These are phyloP conservation scores for Astropecten irregularis DNA, from an alignment of 53 echinoderm and acorn worm species.

Conservation along the genomic window DNA sequence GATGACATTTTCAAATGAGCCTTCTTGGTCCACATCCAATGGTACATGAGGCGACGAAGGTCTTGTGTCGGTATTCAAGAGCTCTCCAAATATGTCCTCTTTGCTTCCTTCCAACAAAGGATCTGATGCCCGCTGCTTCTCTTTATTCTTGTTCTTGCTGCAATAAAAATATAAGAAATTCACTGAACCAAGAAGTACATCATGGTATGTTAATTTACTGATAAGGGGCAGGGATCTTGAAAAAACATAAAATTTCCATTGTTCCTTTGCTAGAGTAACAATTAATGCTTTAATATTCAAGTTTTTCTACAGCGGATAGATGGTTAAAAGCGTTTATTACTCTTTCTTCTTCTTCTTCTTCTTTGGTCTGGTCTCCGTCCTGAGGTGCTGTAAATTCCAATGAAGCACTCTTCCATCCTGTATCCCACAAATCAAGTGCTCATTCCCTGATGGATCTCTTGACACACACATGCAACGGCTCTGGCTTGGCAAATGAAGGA, in stretches of 20 bases:
- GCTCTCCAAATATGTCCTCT: constrained; percentile 42
- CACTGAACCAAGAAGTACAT: background rate
- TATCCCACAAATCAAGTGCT: constrained; percentile 14
- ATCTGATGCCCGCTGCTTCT: background rate
- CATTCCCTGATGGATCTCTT: constrained; percentile 7
- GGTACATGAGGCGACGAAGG: background rate
- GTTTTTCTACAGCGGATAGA: background rate
- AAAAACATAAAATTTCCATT: too few relatives aligned
- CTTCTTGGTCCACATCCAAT: background rate
- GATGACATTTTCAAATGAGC: background rate
- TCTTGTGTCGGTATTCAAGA: background rate
- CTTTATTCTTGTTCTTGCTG: constrained; percentile 19
- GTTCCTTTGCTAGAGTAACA: too few relatives aligned
- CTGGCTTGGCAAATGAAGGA: constrained; percentile 34
- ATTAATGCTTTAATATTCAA: too few relatives aligned
- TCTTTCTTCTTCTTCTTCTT: constrained; percentile 60
- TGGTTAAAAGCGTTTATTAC: background rate
- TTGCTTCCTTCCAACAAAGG: background rate
- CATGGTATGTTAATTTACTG: too few relatives aligned
- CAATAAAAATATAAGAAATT: background rate
- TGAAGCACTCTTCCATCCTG: constrained; percentile 24
- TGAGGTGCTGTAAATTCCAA: background rate
- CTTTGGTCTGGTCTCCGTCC: constrained; percentile 1
- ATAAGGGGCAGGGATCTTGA: too few relatives aligned
- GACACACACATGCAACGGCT: constrained; percentile 51